Base-by-base conservation (phyloP, 2,888 invertebrate genomes). In the Plagodis dolabraria region DNA sequence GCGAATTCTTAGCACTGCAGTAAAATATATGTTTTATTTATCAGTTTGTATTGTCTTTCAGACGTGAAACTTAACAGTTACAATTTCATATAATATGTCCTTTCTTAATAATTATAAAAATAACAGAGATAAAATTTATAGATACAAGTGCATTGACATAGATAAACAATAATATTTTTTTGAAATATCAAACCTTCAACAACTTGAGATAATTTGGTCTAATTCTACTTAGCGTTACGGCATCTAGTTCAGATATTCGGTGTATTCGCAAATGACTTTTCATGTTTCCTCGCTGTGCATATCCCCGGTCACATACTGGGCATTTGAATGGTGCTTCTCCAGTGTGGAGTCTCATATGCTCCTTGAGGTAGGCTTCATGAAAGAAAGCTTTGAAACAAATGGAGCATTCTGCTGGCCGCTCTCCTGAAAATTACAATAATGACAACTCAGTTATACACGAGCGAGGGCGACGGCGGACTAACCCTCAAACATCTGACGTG, bases 291-390 rank as follows among this genome's bases (percentile, higher is more conserved):
- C 86, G 74, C 62, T 93, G 93, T 0, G 93, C 91, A 44, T 92
- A 93, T 0, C 93, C 93, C 47, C 89, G 70, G 0, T 81, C 86
- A 65, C 93, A 93, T 5, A 93, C 83, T 0, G 93, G 93, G 59
- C 93, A 93, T 68, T 91, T 90, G 69, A 86, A 93, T 10, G 93
- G 93, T 1, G 89, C 90, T 61, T 93, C 93, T 0, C 93, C 93
- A 0, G 93, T 93, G 57, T 93, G 93, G 1, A 93, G 80, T 35
- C 92, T 73, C 89, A 89, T 89, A 62, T 93, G 93, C 57, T 92
- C 89, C 33, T 79, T 89, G 2, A 93, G 73, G 66, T 93, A 93
- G 49, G 88, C 89, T 49, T 85, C 83, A 40, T 92, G 92, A 69
- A 75, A 90, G 71, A 93, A 93, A 51, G 87, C 78, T 5, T 84